These are phyloP conservation scores for Bursaphelenchus mucronatus DNA, from an alignment of 1,140 invertebrate genomes.

Conservation along the genomic window DNA sequence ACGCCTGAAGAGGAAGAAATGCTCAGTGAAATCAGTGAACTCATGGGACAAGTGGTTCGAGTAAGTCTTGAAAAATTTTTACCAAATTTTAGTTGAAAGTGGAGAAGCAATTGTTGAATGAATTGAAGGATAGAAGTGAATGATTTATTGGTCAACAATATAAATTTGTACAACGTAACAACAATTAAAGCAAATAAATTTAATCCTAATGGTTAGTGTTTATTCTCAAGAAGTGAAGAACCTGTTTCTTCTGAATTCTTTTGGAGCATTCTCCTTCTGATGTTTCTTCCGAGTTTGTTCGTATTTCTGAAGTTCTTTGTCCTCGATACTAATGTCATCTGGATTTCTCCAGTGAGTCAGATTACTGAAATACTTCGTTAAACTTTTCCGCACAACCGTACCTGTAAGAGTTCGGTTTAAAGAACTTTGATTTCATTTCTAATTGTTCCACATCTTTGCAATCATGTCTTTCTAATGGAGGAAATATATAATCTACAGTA, in stretches of 20 bases:
- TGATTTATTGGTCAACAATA: too few relatives aligned
- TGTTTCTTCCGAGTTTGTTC: not conserved
- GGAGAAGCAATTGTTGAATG: too few relatives aligned
- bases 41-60: too few relatives aligned
- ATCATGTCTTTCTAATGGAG: not conserved
- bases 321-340: not conserved
- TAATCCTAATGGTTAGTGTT: too few relatives aligned
- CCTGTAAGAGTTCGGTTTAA: not conserved
- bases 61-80: too few relatives aligned
- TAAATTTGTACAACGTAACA: too few relatives aligned
- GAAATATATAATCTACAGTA: slow-evolving; percentile 42
- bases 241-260: not conserved
- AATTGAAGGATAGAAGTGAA: too few relatives aligned
- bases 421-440: too few relatives aligned
- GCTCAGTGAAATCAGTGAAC: too few relatives aligned
- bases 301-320: not conserved
- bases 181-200: too few relatives aligned
- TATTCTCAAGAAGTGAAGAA: not conserved
- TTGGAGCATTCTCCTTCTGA: not conserved
- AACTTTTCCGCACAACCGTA: not conserved
- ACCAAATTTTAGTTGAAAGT: too few relatives aligned
- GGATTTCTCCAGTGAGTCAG: not conserved
- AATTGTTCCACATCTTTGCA: not conserved
- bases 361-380: not conserved
- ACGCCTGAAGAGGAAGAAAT: too few relatives aligned